Conservation (phyloP, 37 sponge, comb jelly and placozoan species). For the Hormiphora californensis region DNA sequence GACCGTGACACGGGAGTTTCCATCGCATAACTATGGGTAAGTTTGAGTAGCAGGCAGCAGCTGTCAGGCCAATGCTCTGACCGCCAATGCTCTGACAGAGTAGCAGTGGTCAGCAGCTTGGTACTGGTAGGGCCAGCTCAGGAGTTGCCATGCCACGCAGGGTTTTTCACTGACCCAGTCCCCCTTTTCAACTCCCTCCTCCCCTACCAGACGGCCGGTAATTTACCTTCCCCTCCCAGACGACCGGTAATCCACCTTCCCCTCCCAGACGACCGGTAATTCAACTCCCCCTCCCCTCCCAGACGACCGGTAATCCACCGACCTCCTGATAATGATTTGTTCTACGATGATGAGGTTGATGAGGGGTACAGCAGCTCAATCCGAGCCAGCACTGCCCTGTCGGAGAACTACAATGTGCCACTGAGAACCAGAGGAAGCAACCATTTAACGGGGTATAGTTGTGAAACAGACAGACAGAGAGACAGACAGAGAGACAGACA, state of each 20-base stretch:
- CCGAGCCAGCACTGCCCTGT: background rate
- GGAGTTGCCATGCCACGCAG: no score
- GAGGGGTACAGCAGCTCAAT: background rate
- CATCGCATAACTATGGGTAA: conserved; percentile 21
- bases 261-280: no score
- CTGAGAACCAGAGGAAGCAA: background rate
- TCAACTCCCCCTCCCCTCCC: background rate
- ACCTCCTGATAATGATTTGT: conserved; percentile 1
- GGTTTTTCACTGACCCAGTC: no score
- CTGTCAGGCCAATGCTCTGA: background rate
- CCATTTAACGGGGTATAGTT: conserved; percentile 27
- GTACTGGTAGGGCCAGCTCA: no score
- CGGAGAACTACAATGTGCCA: background rate
- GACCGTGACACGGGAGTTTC: background rate
- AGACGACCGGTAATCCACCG: background rate
- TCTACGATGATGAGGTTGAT: background rate
- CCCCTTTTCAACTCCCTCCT: no score
- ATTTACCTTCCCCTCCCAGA: no score
- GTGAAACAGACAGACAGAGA: no score
- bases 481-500: no score
- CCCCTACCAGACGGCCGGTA: no score
- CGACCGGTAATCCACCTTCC: no score
- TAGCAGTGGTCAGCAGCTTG: no score
- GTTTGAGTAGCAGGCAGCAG: background rate
- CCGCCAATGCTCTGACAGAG: no score